Base-by-base conservation (phyloP, 2,888 invertebrate genomes). In the Brachyopa scutellaris region DNA sequence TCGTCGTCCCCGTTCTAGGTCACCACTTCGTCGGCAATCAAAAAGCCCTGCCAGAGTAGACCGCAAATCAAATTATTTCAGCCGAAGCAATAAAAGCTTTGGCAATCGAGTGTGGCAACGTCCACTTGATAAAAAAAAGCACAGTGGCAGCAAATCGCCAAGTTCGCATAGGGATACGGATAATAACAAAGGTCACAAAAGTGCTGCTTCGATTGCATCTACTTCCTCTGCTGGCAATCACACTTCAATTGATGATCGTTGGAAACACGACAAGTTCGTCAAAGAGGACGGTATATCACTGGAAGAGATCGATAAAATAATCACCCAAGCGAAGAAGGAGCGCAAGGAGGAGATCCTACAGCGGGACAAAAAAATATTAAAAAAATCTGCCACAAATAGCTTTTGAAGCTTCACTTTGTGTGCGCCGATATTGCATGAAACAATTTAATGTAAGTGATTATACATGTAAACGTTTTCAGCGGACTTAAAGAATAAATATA, bases 331-430 rank as follows among this genome's bases (percentile, higher is more conserved):
- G 8, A 92, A 92, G 87, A 92, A 92, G 85, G 92, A 92, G 84
- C 92, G 92, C 67, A 93, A 92, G 85, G 92, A 92, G 84, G 92
- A 92, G 77, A 92, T 92, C 88, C 86, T 92, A 26, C 92, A 92
- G 84, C 88, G 92, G 77, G 92, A 92, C 86, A 92, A 91, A 86
- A 90, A 91, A 84, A 89, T 91, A 67, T 86, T 91, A 33, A 92
- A 91, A 62, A 89, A 88, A 72, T 77, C 62, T 17, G 15, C 67
- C 5, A n/a, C 59, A 8, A 74, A 64, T 42, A 72, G 7, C 70
- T 82, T 77, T 61, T 70, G 9, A 55, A 55, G 59, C n/a, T 19
- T 5, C 1, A 40, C 9, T 21, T 26, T 38, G 29, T 2, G n/a
- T 2, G 7, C 11, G 7, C n/a, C n/a, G n/a, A n/a, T 19, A 9